Evolutionary conservation across 2,797 vertebrate species (phyloP).

Genomic region (Cuniculus paca): DNA sequence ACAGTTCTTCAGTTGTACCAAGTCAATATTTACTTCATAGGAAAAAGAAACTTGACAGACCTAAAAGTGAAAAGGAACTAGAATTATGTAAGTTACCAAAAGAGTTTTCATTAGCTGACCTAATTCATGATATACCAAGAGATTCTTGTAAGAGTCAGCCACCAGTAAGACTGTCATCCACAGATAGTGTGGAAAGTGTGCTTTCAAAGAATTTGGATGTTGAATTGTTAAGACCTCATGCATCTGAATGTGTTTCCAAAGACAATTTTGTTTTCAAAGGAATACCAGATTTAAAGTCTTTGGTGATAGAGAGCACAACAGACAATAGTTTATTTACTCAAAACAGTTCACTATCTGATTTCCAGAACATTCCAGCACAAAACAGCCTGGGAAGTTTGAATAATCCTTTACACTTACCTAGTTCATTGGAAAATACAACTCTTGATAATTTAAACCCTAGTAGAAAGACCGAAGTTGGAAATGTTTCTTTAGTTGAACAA

Average conservation of each 20-base stretch:
- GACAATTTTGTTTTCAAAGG: conserved; percentile 79
- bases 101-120: conserved; percentile 80
- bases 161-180: conserved; percentile 74
- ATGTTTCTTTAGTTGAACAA: conserved; percentile 86
- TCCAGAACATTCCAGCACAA: conserved; percentile 69
- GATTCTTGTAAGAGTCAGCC: conserved; percentile 76
- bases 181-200: conserved; percentile 86
- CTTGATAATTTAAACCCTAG: conserved; percentile 84
- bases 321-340: conserved; percentile 84
- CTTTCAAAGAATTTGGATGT: conserved; percentile 84
- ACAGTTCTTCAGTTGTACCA: conserved; percentile 80
- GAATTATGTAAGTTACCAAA: conserved; percentile 85
- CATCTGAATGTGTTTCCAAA: conserved; percentile 74
- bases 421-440: conserved; percentile 87
- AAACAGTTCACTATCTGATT: conserved; percentile 70
- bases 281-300: conserved; percentile 85
- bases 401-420: conserved; percentile 83
- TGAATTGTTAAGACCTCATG: conserved; percentile 75
- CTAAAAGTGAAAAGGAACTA: conserved; percentile 84
- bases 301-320: conserved; percentile 72
- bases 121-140: conserved; percentile 83
- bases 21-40: conserved; percentile 80
- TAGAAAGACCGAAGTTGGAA: conserved; percentile 86
- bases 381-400: conserved; percentile 76
- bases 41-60: conserved; percentile 80